phyloP scores from a whole-genome alignment of 2,888 invertebrate species.

The Thera obeliscata region DNA sequence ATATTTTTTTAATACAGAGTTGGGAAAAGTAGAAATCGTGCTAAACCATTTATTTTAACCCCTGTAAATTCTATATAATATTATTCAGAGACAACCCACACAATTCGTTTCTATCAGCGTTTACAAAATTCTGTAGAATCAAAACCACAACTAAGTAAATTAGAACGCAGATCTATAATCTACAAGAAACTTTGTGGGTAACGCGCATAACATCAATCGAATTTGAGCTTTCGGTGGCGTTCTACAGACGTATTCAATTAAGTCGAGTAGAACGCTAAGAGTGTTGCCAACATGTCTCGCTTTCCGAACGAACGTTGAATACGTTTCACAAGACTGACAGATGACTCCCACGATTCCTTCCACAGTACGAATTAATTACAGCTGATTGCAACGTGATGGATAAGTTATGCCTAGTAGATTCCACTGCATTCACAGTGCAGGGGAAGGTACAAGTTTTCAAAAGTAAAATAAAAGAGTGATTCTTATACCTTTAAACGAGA shows the following conservation, averaged over 20 bases:
- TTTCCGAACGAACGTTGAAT: slow-evolving; percentile 48
- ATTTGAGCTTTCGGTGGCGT: slow-evolving; percentile 50
- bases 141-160: background rate
- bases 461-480: no score
- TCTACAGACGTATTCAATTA: slow-evolving; percentile 60
- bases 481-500: no score
- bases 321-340: slow-evolving; percentile 50
- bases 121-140: background rate
- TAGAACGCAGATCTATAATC: slow-evolving; percentile 8
- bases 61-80: no score
- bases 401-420: background rate
- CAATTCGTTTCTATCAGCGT: background rate
- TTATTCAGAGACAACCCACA: no score
- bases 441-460: no score
- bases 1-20: no score
- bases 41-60: no score
- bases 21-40: no score
- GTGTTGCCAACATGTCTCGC: slow-evolving; percentile 53
- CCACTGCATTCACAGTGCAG: no score
- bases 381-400: background rate
- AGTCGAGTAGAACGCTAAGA: slow-evolving; percentile 53
- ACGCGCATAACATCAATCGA: slow-evolving; percentile 48
- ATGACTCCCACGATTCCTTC: slow-evolving; percentile 51
- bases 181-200: slow-evolving; percentile 39
- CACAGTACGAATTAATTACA: slow-evolving; percentile 44